These are phyloP conservation scores for Coturnix japonica DNA, from an alignment of 2,113 vertebrate species.

Conservation along the genomic window DNA sequence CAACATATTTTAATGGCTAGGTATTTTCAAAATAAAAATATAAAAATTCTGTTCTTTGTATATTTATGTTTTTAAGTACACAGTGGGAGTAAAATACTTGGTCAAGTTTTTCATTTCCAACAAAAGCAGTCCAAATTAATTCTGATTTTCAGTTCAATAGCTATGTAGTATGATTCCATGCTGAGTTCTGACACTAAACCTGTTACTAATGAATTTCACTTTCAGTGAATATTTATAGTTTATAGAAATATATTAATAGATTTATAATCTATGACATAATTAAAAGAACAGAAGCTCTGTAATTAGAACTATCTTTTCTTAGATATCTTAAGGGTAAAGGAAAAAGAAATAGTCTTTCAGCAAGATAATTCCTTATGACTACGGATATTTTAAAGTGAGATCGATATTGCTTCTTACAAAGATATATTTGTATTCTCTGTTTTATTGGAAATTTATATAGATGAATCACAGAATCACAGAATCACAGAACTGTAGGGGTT, in stretches of 20 bases:
- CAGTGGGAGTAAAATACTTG: neutral
- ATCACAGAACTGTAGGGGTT: no score
- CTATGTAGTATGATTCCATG: neutral
- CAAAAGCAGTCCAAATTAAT: neutral
- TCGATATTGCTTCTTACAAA: neutral
- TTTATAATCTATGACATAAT: neutral
- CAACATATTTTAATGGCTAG: neutral
- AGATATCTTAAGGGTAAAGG: neutral
- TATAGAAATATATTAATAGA: neutral
- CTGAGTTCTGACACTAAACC: neutral
- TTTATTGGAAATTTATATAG: neutral
- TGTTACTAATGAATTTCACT: slow-evolving; percentile 4
- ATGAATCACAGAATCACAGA: no score
- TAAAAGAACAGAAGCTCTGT: neutral
- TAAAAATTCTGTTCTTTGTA: neutral
- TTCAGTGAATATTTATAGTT: neutral
- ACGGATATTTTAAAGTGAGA: neutral
- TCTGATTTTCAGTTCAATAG: neutral
- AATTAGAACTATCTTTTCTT: neutral
- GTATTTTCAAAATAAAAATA: neutral
- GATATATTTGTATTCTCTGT: neutral
- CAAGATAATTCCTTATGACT: neutral
- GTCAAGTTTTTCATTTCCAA: neutral
- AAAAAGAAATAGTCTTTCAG: neutral
- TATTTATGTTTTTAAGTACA: neutral